Conservation (phyloP, 2,113 vertebrate genomes). For the Lucifuga dentata region DNA sequence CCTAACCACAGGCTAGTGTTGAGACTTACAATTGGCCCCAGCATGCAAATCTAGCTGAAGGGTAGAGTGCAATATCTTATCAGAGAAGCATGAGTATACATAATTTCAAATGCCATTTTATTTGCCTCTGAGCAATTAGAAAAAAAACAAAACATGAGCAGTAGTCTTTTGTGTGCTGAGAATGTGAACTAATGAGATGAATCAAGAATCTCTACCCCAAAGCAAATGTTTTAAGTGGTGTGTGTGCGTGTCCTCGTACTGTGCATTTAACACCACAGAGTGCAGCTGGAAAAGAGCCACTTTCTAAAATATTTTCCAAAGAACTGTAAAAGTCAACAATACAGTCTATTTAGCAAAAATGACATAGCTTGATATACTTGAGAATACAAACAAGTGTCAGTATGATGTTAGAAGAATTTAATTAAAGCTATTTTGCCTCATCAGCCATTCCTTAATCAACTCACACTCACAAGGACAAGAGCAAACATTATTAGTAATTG, state of each 20-base stretch:
- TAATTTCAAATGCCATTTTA: slow-evolving; percentile 59
- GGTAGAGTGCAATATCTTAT: slow-evolving; percentile 54
- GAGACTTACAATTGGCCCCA: slow-evolving; percentile 48
- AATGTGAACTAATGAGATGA: slow-evolving; percentile 79
- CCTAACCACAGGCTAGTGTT: slow-evolving; percentile 39
- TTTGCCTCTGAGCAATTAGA: slow-evolving; percentile 64
- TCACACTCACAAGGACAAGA: slow-evolving; percentile 82
- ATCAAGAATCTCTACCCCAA: slow-evolving; percentile 68
- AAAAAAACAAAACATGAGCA: slow-evolving; percentile 27
- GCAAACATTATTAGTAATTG: slow-evolving; percentile 88
- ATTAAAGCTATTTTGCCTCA: slow-evolving; percentile 40
- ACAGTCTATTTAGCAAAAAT: too few relatives aligned
- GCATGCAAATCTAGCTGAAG: slow-evolving; percentile 50
- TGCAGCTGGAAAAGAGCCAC: slow-evolving; percentile 31
- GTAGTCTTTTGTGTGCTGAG: slow-evolving; percentile 73
- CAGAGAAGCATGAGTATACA: slow-evolving; percentile 53
- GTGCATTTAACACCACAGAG: slow-evolving; percentile 32
- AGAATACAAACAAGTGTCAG: slow-evolving; percentile 24
- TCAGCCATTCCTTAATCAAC: slow-evolving; percentile 55
- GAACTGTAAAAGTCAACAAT: slow-evolving; percentile 46
- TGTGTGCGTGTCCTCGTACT: slow-evolving; percentile 11
- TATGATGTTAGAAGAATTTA: slow-evolving; percentile 48
- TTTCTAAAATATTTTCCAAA: slow-evolving; percentile 32
- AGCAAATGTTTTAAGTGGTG: slow-evolving; percentile 54
- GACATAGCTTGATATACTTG: neutral